Evolutionary conservation across 35 echinoderm and acorn worm genomes (phyloP), one percentile per base, ranked within the genome.

Genomic region (Apostichopus californicus): DNA sequence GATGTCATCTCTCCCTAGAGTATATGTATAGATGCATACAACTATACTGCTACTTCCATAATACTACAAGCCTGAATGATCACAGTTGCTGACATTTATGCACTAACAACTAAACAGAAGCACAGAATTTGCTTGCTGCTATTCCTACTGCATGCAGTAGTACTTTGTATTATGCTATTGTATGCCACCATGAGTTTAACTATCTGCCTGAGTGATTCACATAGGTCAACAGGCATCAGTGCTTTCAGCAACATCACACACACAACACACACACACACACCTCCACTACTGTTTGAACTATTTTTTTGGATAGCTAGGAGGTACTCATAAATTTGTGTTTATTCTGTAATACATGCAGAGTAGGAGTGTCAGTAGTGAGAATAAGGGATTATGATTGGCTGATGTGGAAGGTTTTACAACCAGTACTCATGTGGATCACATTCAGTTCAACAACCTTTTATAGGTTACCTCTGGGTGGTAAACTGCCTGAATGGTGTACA

Each of bases 291-390:
- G 20, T 85, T 83, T 55, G 80, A 83, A 46, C 34, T 56, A n/a
- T 8, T 55, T 83, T 83, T 83, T 83, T 53, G 55, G 25, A 12
- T 1, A 56, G 80, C 80, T 83, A 83, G 80, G 80, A 56, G 80
- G 80, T 83, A 60, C 55, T 85, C 81, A 85, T 85, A 85, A 57
- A 58, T 58, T 58, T 85, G 81, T 85, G 55, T 85, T 85, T 85
- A 85, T 85, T 85, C 81, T 85, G 81, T 85, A 60, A 85, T 85
- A 85, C 81, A 85, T 85, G 81, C 81, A 85, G 22, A 59, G 81
- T 21, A 21, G 81, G 55, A 59, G 54, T 57, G 54, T 25, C 54
- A n/a, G 5, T 54, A 21, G 81, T 85, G 57, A 59, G 81, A 23
- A 20, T 85, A 55, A 23, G 81, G 57, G 81, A 58, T 60, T 85